phyloP scores from a whole-genome alignment of 2,888 invertebrate genomes.

The Andrena hattorfiana region DNA sequence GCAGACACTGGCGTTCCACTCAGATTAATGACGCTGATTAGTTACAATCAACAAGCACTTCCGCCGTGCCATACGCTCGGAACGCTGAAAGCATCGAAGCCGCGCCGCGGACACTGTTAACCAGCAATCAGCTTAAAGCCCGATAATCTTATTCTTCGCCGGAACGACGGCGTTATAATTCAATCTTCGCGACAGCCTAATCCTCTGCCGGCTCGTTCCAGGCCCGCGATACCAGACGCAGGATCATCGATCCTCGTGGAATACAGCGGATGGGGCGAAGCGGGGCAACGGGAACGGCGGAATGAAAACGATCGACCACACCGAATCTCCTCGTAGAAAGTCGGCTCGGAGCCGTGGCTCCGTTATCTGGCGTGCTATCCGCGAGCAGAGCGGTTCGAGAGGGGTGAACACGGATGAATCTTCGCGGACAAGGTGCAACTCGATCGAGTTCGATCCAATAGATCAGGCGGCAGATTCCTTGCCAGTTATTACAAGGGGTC shows the following conservation, averaged over 20 bases:
- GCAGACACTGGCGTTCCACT: not conserved
- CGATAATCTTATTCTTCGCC: conserved; percentile 43
- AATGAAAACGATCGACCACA: conserved; percentile 61
- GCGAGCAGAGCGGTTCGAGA: conserved; percentile 29
- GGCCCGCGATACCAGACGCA: conserved; percentile 23
- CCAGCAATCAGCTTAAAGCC: conserved; percentile 26
- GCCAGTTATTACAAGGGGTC: conserved; percentile 83
- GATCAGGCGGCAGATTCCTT: conserved; percentile 82
- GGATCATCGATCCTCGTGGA: conserved; percentile 40
- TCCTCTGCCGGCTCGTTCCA: conserved; percentile 23
- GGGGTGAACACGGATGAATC: conserved; percentile 57
- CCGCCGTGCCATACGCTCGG: conserved; percentile 30
- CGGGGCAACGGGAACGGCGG: not conserved
- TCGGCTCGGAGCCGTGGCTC: conserved; percentile 12
- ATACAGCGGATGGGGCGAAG: not conserved
- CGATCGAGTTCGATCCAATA: conserved; percentile 81
- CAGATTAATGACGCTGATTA: conserved; percentile 53
- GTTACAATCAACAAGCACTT: conserved; percentile 55
- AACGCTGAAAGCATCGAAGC: not conserved
- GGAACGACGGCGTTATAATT: conserved; percentile 47
- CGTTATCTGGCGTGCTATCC: conserved; percentile 51
- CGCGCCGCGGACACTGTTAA: conserved; percentile 8
- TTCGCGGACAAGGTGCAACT: conserved; percentile 80
- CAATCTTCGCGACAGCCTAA: conserved; percentile 55
- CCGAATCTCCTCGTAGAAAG: conserved; percentile 39